Percentiles rank a stretch among this genome's conserved stretches.
Evolutionary conservation across 2,888 invertebrate species (phyloP).

Genomic region (Acheta domesticus): DNA sequence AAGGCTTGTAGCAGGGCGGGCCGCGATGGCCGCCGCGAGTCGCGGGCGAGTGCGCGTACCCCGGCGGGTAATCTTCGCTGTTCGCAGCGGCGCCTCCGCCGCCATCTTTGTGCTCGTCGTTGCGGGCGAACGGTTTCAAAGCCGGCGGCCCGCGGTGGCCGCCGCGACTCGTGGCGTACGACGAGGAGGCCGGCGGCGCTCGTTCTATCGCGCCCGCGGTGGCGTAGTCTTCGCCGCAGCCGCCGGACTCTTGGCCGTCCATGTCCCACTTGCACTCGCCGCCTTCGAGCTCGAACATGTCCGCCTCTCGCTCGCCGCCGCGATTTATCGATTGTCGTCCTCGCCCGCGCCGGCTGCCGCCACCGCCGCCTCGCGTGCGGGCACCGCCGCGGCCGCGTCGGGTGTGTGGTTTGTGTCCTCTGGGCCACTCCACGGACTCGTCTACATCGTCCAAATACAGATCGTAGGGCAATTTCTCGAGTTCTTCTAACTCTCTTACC

Average conservation of each 20-base stretch:
- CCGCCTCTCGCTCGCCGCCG: not conserved
- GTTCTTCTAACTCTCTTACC: constrained; percentile 28
- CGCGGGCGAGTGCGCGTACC: not conserved
- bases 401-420: not conserved
- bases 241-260: not conserved
- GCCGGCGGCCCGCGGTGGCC: not conserved
- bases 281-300: not conserved
- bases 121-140: not conserved
- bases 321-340: not conserved
- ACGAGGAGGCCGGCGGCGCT: too few species aligned
- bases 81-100: not conserved
- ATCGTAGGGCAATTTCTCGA: constrained; percentile 31
- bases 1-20: not conserved
- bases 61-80: not conserved
- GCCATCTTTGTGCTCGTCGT: not conserved
- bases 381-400: constrained; percentile 24
- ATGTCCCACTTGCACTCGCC: not conserved
- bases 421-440: not conserved
- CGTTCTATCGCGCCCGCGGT: not conserved
- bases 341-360: not conserved
- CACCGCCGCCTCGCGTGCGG: not conserved
- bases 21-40: not conserved
- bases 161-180: not conserved
- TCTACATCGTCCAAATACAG: constrained; percentile 33
- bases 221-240: not conserved